Conservation (phyloP, 2,113 vertebrate species). For the Chamaea fasciata region DNA sequence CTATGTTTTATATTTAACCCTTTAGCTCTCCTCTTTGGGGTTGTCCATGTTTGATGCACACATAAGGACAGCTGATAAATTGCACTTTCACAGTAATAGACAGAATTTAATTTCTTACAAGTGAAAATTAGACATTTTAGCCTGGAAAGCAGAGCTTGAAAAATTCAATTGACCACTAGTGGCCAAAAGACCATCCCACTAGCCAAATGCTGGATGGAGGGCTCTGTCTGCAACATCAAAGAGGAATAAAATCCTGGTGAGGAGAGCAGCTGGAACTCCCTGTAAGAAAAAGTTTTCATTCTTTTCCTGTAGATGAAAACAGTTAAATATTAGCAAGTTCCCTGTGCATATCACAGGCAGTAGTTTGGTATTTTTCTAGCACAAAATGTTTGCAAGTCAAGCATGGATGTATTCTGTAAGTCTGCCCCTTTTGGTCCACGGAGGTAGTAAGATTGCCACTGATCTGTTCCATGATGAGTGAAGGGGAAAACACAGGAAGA, state of each 20-base stretch:
- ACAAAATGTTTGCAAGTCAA: not conserved
- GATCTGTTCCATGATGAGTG: not conserved
- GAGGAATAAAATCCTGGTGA: not conserved
- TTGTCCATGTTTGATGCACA: not conserved
- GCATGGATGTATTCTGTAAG: not conserved
- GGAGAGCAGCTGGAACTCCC: not conserved
- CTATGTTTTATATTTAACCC: not conserved
- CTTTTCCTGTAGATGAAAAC: not conserved
- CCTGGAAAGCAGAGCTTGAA: not conserved
- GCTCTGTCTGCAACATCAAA: not conserved
- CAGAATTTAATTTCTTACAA: not conserved
- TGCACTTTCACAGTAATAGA: not conserved
- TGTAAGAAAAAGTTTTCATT: not conserved
- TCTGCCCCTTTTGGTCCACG: not conserved
- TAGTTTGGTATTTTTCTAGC: not conserved
- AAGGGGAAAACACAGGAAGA: not conserved
- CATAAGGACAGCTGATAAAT: not conserved
- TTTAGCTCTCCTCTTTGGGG: not conserved
- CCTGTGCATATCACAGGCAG: not conserved
- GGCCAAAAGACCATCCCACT: not conserved
- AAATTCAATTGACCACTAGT: not conserved
- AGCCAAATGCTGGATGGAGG: not conserved
- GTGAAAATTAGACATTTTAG: not conserved
- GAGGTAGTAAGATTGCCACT: not conserved
- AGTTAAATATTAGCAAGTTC: not conserved